A percentile compares a stretch with the other conserved stretches of the same genome.
phyloP scores from a whole-genome alignment of 2,888 invertebrate species.

The Melangyna quadrimaculata region DNA sequence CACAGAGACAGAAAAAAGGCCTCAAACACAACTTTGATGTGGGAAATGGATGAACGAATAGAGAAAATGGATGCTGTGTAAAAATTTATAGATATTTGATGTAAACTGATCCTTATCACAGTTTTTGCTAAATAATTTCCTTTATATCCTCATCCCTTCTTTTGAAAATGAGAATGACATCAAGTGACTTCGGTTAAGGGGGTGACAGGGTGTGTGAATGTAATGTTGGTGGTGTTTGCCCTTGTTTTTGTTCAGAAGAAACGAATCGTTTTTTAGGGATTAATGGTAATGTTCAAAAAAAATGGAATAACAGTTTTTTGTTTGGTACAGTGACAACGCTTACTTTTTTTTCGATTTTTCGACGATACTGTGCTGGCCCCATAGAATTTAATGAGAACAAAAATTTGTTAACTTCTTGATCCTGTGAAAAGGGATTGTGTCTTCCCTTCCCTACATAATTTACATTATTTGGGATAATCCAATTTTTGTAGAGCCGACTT shows the following conservation, averaged over 20 bases:
- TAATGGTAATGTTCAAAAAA: conserved; percentile 25
- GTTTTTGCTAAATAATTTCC: conserved; percentile 35
- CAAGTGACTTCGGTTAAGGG: neutral
- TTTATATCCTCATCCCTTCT: conserved; percentile 8
- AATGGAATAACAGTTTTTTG: neutral
- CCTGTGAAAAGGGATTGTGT: neutral
- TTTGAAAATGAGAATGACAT: neutral
- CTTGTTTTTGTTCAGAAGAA: conserved; percentile 3
- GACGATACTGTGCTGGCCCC: neutral
- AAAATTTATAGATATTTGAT: conserved; percentile 34
- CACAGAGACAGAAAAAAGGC: neutral
- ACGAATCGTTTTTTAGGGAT: conserved; percentile 15
- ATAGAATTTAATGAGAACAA: conserved; percentile 15
- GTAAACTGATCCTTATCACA: conserved; percentile 43
- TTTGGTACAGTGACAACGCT: neutral
- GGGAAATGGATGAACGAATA: conserved; percentile 14
- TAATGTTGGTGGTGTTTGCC: neutral
- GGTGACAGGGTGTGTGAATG: neutral
- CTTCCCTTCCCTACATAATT: neutral
- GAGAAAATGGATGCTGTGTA: conserved; percentile 19
- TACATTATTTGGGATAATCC: conserved; percentile 17
- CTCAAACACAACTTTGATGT: neutral
- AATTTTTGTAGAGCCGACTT: neutral
- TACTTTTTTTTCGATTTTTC: neutral
- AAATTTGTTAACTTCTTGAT: conserved; percentile 16